Conservation (phyloP, 2,797 vertebrate genomes). For the Acanthis flammea region DNA sequence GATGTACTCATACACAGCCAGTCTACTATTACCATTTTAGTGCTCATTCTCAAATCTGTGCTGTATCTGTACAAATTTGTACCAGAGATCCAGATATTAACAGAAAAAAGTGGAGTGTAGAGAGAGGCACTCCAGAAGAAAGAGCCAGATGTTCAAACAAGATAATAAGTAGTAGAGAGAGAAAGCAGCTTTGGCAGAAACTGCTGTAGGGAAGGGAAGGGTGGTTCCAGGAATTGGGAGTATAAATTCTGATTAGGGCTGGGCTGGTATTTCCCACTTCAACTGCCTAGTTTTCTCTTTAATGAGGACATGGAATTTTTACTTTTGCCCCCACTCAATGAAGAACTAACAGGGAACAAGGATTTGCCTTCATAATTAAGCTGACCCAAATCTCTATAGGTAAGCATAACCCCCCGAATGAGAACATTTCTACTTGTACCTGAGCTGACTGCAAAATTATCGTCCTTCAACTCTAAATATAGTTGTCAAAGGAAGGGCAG, state of each 20-base stretch:
- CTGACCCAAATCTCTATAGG: not conserved
- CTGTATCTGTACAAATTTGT: not conserved
- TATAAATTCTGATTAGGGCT: conserved; percentile 61
- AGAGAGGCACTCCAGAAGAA: not conserved
- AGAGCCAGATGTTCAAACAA: conserved; percentile 18
- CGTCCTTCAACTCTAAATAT: not conserved
- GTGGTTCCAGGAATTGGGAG: conserved; percentile 63
- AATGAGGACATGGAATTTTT: conserved; percentile 47
- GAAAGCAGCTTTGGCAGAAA: conserved; percentile 44
- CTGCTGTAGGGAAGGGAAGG: conserved; percentile 65
- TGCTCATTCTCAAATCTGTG: not conserved
- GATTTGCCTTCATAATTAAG: not conserved
- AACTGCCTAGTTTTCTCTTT: conserved; percentile 51
- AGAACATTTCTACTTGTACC: not conserved
- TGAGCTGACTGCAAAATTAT: not conserved
- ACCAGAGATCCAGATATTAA: not conserved
- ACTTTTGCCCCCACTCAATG: not conserved
- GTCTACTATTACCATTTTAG: not conserved
- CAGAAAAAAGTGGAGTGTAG: not conserved
- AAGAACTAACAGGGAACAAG: not conserved
- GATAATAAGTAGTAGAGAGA: conserved; percentile 23
- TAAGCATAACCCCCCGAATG: not conserved
- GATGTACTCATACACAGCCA: not conserved
- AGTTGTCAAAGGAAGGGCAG: not conserved
- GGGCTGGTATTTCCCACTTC: conserved; percentile 67